These are phyloP conservation scores for Limosa lapponica DNA, from an alignment of 2,797 vertebrate species.

Conservation along the genomic window DNA sequence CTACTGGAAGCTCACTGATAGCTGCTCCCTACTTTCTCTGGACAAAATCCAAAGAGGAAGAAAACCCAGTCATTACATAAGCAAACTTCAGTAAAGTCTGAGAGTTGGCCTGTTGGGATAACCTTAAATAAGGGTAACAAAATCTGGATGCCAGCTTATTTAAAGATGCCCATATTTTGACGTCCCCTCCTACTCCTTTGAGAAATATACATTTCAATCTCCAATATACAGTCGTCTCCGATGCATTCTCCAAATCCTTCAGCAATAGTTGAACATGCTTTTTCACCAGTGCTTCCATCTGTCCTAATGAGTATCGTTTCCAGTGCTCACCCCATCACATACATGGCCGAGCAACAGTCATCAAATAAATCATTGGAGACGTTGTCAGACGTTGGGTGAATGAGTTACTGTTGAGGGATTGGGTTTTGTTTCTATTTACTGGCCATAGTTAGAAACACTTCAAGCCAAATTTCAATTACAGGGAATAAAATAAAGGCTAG, in stretches of 20 bases:
- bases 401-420: background rate
- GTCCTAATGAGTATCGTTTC: background rate
- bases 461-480: conserved; percentile 43
- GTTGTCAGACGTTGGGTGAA: background rate
- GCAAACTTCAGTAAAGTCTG: background rate
- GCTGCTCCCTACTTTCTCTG: background rate
- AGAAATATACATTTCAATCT: background rate
- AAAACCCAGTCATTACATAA: background rate
- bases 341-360: background rate
- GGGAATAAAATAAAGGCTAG: conserved; percentile 4
- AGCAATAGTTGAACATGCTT: background rate
- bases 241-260: background rate
- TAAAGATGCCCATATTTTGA: background rate
- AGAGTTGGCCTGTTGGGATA: background rate
- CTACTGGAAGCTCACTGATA: background rate
- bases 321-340: background rate
- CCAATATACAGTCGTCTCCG: background rate
- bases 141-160: background rate
- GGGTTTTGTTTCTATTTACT: background rate
- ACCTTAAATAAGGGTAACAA: background rate
- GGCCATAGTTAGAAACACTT: background rate
- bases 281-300: background rate
- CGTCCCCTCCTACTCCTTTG: background rate
- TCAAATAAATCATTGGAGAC: conserved; percentile 8
- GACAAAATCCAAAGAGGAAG: background rate